Evolutionary conservation across 2,113 vertebrate genomes (phyloP), one percentile per base, ranked within the genome.

Genomic region (Siphamia tubifer): DNA sequence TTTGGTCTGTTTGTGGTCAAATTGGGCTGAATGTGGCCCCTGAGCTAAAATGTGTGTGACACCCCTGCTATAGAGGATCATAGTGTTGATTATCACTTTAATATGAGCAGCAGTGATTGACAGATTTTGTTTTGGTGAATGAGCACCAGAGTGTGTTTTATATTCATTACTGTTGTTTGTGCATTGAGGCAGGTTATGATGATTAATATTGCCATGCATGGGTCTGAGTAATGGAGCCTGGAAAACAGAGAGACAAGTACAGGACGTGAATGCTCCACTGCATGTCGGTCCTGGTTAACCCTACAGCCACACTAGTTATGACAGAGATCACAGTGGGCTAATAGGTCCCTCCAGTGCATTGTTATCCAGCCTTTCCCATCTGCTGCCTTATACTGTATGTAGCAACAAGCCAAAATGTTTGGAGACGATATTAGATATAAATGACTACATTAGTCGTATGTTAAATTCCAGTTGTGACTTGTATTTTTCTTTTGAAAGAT

Each of bases 211-310:
- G 28, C 32, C 61, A 72, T 47, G 57, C 69, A 49, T 45, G 24
- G 71, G 64, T 35, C 56, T 86, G 82, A 80, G 78, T 79, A 84
- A 86, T 85, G 61, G 57, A 58, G 66, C 43, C 45, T 39, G 57
- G 44, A 60, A 81, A 81, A 49, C 58, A 57, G 54, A 57, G 42
- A 82, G 79, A 86, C 81, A 75, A 66, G 72, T 79, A 80, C 64
- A 52, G 66, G 74, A 71, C 52, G 38, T 57, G 42, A 55, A 67
- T 40, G 70, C 70, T 72, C 47, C 62, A 20, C 47, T 69, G 71
- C 74, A 40, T 19, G 45, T 38, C 54, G 4, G 45, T 40, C 52
- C 73, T 36, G 38, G 32, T 79, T 64, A 77, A 77, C 64, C 51
- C 51, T 13, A 9, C 48, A 71, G 64, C 28, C 69, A 55, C 44